Evolutionary conservation across 2,797 vertebrate genomes (phyloP).

Genomic region (Pitangus sulphuratus): DNA sequence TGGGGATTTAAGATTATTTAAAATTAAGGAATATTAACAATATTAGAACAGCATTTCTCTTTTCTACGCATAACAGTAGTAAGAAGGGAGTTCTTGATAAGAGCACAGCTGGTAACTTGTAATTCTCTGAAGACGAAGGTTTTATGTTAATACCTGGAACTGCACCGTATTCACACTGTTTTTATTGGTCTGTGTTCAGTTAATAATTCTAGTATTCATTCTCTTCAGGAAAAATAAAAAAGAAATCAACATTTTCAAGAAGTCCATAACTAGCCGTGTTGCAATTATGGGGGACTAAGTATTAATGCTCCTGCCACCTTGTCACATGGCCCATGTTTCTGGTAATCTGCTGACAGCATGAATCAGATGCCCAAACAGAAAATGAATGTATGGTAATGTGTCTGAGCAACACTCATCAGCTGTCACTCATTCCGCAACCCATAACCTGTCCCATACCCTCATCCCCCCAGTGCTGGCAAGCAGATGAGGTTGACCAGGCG

Average conservation of each 20-base stretch:
- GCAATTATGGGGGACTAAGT: not conserved
- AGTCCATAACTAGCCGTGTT: not conserved
- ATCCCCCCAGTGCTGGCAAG: not conserved
- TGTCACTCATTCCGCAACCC: not conserved
- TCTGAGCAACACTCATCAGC: not conserved
- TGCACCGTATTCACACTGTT: not conserved
- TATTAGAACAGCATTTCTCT: not conserved
- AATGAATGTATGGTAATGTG: not conserved
- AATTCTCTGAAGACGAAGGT: slow-evolving; percentile 63
- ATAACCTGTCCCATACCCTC: not conserved
- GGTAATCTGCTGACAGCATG: not conserved
- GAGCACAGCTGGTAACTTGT: slow-evolving; percentile 63
- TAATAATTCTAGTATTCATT: not conserved
- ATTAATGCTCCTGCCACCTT: not conserved
- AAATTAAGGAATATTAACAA: slow-evolving; percentile 46
- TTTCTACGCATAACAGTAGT: not conserved
- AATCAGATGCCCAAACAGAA: not conserved
- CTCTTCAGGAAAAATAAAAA: not conserved
- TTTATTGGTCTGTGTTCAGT: slow-evolving; percentile 12
- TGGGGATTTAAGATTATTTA: slow-evolving; percentile 58
- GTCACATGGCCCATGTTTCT: not conserved
- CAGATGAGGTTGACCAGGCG: not conserved
- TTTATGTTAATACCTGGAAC: slow-evolving; percentile 52
- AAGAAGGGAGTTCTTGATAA: slow-evolving; percentile 55
- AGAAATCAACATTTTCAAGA: not conserved